These are phyloP conservation scores for Siniperca obscura DNA, from an alignment of 2,797 vertebrate genomes.

Conservation along the genomic window DNA sequence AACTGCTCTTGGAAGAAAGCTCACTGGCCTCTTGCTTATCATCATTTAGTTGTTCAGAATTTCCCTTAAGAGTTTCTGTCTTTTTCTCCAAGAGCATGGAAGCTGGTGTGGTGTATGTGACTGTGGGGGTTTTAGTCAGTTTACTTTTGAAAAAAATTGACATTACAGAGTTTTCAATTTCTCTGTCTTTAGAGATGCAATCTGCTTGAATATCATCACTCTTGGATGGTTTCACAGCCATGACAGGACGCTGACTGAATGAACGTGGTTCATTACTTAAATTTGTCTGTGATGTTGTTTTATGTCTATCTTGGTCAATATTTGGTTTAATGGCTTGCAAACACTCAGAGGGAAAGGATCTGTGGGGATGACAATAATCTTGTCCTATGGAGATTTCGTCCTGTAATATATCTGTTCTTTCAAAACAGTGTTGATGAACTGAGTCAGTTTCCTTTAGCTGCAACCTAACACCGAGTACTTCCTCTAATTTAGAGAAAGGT, in stretches of 20 bases:
- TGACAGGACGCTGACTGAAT: slow-evolving; percentile 55
- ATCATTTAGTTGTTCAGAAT: slow-evolving; percentile 25
- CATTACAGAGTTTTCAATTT: slow-evolving; percentile 19
- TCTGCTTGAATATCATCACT: slow-evolving; percentile 58
- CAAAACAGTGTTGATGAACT: slow-evolving; percentile 12
- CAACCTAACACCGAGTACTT: slow-evolving; percentile 34
- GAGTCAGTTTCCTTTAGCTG: slow-evolving; percentile 28
- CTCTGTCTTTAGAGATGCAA: slow-evolving; percentile 15
- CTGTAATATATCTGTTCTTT: slow-evolving; percentile 22
- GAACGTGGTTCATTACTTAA: slow-evolving; percentile 25
- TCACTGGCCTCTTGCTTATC: slow-evolving; percentile 14
- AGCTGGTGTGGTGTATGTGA: neutral
- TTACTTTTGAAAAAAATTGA: slow-evolving; percentile 6
- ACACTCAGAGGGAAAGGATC: slow-evolving; percentile 9
- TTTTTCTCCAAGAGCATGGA: slow-evolving; percentile 38
- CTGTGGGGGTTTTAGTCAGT: neutral
- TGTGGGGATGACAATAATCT: slow-evolving; percentile 10
- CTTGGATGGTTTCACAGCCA: slow-evolving; percentile 70
- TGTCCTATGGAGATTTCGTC: neutral
- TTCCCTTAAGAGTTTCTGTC: slow-evolving; percentile 21
- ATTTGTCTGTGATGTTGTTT: slow-evolving; percentile 33
- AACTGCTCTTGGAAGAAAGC: slow-evolving; percentile 15
- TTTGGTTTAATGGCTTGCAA: slow-evolving; percentile 26
- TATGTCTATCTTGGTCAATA: slow-evolving; percentile 19
- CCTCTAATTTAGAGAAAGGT: slow-evolving; percentile 44